These are phyloP conservation scores for Centropristis striata DNA, from an alignment of 2,113 vertebrate genomes.

Conservation along the genomic window DNA sequence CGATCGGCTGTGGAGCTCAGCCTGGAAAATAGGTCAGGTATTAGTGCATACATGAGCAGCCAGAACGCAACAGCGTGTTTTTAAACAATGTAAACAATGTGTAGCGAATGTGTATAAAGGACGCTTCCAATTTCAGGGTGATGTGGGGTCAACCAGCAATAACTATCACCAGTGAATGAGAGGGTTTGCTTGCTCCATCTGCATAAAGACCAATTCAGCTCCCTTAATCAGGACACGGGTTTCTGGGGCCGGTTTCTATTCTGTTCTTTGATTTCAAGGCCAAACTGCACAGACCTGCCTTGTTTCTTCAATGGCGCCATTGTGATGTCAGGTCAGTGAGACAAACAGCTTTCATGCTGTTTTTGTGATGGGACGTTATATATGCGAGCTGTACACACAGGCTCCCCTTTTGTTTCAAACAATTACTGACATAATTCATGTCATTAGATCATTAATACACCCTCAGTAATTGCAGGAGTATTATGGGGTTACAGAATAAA, in stretches of 20 bases:
- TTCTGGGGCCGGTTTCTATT: slow-evolving; percentile 55
- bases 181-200: slow-evolving; percentile 68
- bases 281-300: slow-evolving; percentile 76
- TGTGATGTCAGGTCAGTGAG: slow-evolving; percentile 67
- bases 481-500: slow-evolving; percentile 12
- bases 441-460: slow-evolving; percentile 54
- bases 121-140: slow-evolving; percentile 23
- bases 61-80: slow-evolving; percentile 45
- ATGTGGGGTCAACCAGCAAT: slow-evolving; percentile 43
- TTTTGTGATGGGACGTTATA: slow-evolving; percentile 62
- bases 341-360: slow-evolving; percentile 68
- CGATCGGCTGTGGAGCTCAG: slow-evolving; percentile 29
- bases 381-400: slow-evolving; percentile 30
- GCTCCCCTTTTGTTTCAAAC: slow-evolving; percentile 57
- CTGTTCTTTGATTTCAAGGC: slow-evolving; percentile 57
- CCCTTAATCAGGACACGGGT: slow-evolving; percentile 69
- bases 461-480: slow-evolving; percentile 15
- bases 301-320: slow-evolving; percentile 69
- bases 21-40: slow-evolving; percentile 76
- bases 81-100: not conserved
- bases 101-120: slow-evolving; percentile 26
- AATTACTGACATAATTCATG: slow-evolving; percentile 67
- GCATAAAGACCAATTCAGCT: slow-evolving; percentile 70
- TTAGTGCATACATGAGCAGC: slow-evolving; percentile 65
- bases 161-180: slow-evolving; percentile 47